Base-by-base conservation (phyloP, 2,113 vertebrate genomes). In the Anser brachyrhynchus region DNA sequence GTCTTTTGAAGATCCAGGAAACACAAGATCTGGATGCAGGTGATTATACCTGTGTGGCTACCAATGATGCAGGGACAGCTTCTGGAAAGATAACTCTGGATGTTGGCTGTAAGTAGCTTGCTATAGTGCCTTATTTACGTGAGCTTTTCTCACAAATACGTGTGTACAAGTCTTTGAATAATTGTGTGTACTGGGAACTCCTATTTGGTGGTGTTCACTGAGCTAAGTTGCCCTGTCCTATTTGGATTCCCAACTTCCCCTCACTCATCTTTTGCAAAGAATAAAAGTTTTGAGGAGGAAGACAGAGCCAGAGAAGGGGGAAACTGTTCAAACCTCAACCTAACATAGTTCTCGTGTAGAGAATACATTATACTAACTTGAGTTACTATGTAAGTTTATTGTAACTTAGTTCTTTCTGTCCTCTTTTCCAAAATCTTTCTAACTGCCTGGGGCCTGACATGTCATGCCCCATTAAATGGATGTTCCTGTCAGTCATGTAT, bases 21-120 rank as follows among this genome's bases (percentile, higher is more conserved):
- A 98, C 99, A 7, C 98, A 98, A 94, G 98, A 98, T 29, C 83
- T 97, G 20, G 99, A 99, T 95, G 98, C 99, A 74, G 99, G 99
- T 44, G 98, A 99, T 75, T 99, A 99, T 93, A 98, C 95, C 1
- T 99, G 99, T 26, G 96, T 99, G 61, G 99, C 99, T 33, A 96
- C 98, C 67, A 99, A 99, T 21, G 97, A 98, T 73, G 99, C 99
- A 23, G 99, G 99, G 84, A 98, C 95, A 41, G 98, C 98, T 10
- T 98, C 98, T 83, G 99, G 98, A 64, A 98, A 97, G 95, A 98
- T 99, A 90, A 98, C 98, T 33, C 98, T 99, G 64, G 98, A 99
- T 89, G 99, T 99, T 75, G 99, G 99, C 93, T 99, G 99, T 99
- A 98, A 98, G 98, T 89, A 88, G 87, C 13, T 84, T 67, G 46